Evolutionary conservation across 2,888 invertebrate species (phyloP).

Genomic region (Apamea anceps): DNA sequence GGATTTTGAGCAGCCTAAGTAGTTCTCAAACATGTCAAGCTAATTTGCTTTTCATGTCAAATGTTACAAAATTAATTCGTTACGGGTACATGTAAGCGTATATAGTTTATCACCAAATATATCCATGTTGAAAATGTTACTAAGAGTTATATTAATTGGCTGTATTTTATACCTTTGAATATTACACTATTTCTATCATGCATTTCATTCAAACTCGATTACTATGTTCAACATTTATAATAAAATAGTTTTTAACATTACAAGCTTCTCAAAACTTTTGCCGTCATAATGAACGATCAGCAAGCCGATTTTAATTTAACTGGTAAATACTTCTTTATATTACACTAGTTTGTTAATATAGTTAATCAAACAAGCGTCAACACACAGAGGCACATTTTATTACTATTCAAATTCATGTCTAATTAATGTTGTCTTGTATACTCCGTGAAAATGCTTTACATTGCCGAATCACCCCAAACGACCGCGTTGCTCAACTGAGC

Average conservation of each 20-base stretch:
- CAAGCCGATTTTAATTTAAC: conserved; percentile 59
- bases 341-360: conserved; percentile 68
- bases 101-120: conserved; percentile 43
- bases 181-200: conserved; percentile 56
- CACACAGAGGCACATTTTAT: conserved; percentile 77
- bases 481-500: conserved; percentile 48
- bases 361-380: conserved; percentile 72
- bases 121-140: conserved; percentile 36
- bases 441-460: conserved; percentile 72
- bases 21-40: conserved; percentile 30
- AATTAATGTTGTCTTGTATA: conserved; percentile 57
- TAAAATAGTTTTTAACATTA: conserved; percentile 65
- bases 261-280: conserved; percentile 58
- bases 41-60: conserved; percentile 32
- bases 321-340: conserved; percentile 64
- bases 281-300: conserved; percentile 48
- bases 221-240: conserved; percentile 63
- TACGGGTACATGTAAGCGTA: conserved; percentile 25
- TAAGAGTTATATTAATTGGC: conserved; percentile 42
- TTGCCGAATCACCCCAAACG: conserved; percentile 84
- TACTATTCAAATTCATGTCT: conserved; percentile 71
- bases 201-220: conserved; percentile 62
- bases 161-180: conserved; percentile 55
- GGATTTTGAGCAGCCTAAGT: conserved; percentile 44
- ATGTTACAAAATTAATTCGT: conserved; percentile 49